These are phyloP conservation scores for Myotis daubentonii DNA, from an alignment of 2,797 vertebrate species.

Conservation along the genomic window DNA sequence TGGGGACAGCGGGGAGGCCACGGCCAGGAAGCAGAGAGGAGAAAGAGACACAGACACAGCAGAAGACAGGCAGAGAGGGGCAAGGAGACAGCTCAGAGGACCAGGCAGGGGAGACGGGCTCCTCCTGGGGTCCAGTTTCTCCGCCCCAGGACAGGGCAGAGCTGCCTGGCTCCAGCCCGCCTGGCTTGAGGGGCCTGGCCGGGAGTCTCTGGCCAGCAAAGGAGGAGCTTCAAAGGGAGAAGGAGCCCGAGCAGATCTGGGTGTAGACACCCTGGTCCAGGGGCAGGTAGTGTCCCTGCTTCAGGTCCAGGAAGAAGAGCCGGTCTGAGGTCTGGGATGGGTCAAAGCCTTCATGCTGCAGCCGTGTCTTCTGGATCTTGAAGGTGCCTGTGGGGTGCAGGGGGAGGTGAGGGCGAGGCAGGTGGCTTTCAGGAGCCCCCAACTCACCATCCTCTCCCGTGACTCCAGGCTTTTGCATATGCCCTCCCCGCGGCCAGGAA, in stretches of 20 bases:
- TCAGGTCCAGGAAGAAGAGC: slow-evolving; percentile 90
- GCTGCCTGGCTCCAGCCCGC: neutral
- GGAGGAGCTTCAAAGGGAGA: slow-evolving; percentile 81
- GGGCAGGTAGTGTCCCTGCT: slow-evolving; percentile 86
- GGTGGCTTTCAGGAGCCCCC: neutral
- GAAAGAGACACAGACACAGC: neutral
- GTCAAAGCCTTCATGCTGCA: slow-evolving; percentile 90
- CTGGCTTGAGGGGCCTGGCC: neutral
- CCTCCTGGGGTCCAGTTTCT: neutral
- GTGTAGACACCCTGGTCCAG: slow-evolving; percentile 86
- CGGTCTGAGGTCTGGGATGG: slow-evolving; percentile 85
- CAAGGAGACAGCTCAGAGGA: neutral
- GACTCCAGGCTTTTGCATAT: neutral
- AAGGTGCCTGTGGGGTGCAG: slow-evolving; percentile 88
- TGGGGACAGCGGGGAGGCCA: neutral
- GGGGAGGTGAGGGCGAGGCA: fast-evolving
- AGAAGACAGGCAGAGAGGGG: neutral
- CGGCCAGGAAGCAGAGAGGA: neutral
- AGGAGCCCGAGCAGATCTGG: slow-evolving; percentile 85
- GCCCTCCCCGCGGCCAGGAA: neutral
- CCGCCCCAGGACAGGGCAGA: neutral
- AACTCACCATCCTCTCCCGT: neutral
- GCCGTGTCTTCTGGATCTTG: slow-evolving; percentile 92
- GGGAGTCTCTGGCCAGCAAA: neutral
- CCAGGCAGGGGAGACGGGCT: neutral